Evolutionary conservation across 2,113 vertebrate genomes (phyloP).

Genomic region (Pterophyllum scalare): DNA sequence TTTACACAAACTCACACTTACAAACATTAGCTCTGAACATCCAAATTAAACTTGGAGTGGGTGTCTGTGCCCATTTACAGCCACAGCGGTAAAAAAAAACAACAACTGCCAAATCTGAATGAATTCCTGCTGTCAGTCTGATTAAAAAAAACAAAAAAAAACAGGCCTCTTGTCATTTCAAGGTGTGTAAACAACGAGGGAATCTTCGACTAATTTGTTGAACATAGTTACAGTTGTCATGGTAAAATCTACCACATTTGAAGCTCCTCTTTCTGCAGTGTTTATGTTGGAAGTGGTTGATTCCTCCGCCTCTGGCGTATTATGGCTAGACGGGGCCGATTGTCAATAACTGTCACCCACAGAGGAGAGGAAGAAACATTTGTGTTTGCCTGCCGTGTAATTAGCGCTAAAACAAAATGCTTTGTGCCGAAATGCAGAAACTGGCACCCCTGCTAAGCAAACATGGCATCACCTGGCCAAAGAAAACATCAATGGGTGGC

Average conservation of each 20-base stretch:
- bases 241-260: slow-evolving; percentile 62
- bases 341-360: slow-evolving; percentile 81
- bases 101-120: slow-evolving; percentile 26
- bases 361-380: slow-evolving; percentile 46
- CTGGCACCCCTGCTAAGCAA: slow-evolving; percentile 65
- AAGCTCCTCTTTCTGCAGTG: slow-evolving; percentile 49
- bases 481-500: slow-evolving; percentile 62
- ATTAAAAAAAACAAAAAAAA: background rate
- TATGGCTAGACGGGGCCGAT: slow-evolving; percentile 75
- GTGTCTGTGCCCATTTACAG: slow-evolving; percentile 39
- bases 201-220: slow-evolving; percentile 76
- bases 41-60: slow-evolving; percentile 15
- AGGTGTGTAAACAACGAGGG: slow-evolving; percentile 53
- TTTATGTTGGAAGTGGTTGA: slow-evolving; percentile 74
- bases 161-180: slow-evolving; percentile 50
- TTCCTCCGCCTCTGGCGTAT: slow-evolving; percentile 74
- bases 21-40: background rate
- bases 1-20: background rate
- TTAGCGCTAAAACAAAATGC: slow-evolving; percentile 70
- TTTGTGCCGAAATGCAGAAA: slow-evolving; percentile 66
- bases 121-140: slow-evolving; percentile 60
- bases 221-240: slow-evolving; percentile 81
- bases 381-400: slow-evolving; percentile 69
- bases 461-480: slow-evolving; percentile 43
- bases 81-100: slow-evolving; percentile 63